A percentile compares a stretch with the other conserved stretches of the same genome.
Evolutionary conservation across 1,140 invertebrate species (phyloP).

Genomic region (Carcinoscorpius rotundicauda): DNA sequence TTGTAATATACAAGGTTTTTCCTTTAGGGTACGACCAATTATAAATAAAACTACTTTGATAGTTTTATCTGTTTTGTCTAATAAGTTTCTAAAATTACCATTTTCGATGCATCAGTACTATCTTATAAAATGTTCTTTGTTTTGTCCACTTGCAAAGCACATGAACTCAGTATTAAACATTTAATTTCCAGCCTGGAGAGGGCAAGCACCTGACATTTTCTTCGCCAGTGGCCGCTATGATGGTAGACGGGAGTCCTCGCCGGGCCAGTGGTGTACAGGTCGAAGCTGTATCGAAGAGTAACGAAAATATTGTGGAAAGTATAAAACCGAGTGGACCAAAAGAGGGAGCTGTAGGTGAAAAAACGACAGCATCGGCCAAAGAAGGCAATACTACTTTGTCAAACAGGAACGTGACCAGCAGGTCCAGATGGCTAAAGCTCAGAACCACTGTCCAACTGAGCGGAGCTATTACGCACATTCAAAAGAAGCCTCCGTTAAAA

Average conservation of each 20-base stretch:
- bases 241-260: conserved; percentile 17
- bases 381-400: background rate
- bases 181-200: too few species aligned
- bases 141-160: too few species aligned
- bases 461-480: conserved; percentile 54
- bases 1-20: too few species aligned
- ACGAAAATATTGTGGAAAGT: background rate
- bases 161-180: too few species aligned
- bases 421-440: conserved; percentile 88
- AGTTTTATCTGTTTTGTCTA: too few species aligned
- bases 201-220: background rate
- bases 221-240: conserved; percentile 15
- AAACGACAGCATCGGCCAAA: background rate
- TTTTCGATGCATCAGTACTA: too few species aligned
- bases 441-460: conserved; percentile 82
- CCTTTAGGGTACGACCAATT: too few species aligned
- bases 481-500: conserved; percentile 69
- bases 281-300: background rate
- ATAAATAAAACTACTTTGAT: too few species aligned
- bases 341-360: background rate
- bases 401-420: conserved; percentile 35
- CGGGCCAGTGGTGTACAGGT: background rate
- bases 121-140: too few species aligned
- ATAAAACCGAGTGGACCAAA: background rate
- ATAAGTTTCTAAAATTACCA: too few species aligned